phyloP scores from a whole-genome alignment of 2,797 vertebrate species.

The Pogoniulus pusillus region DNA sequence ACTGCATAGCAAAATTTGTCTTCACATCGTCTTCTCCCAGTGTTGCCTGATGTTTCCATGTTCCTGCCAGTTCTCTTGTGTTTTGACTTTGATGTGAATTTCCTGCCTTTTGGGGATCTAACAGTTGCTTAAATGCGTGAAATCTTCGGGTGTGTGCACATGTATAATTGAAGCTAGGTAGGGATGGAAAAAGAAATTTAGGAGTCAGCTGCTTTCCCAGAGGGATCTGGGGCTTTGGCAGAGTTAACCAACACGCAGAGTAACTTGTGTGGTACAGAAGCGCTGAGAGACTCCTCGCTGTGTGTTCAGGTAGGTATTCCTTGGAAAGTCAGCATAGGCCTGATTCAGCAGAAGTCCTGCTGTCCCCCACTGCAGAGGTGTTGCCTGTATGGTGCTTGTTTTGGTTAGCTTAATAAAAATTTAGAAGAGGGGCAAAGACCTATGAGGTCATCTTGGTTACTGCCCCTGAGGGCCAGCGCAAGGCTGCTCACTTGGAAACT shows the following conservation, averaged over 20 bases:
- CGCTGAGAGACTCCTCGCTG: rapidly evolving
- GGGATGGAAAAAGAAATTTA: slow-evolving; percentile 24
- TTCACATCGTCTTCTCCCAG: background rate
- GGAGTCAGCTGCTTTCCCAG: background rate
- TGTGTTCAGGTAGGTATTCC: background rate
- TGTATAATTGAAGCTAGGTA: background rate
- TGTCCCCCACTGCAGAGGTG: background rate
- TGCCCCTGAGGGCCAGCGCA: slow-evolving; percentile 29
- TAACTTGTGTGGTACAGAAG: background rate
- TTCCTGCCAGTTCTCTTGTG: background rate
- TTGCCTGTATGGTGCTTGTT: slow-evolving; percentile 8
- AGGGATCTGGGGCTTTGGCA: slow-evolving; percentile 31
- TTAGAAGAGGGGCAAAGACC: slow-evolving; percentile 15
- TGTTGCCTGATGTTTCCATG: background rate
- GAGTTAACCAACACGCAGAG: background rate
- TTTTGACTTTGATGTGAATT: background rate
- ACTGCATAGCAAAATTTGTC: background rate
- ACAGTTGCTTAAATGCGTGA: slow-evolving; percentile 31
- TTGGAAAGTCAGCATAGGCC: background rate
- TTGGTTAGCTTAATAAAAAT: slow-evolving; percentile 53
- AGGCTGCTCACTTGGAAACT: slow-evolving; percentile 45
- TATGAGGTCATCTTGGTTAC: slow-evolving; percentile 44
- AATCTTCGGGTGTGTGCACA: background rate
- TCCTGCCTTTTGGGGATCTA: background rate
- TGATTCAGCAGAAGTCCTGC: background rate